Percentiles rank a stretch among this genome's conserved stretches.
These are phyloP conservation scores for Xerus inauris DNA, from an alignment of 2,113 vertebrate genomes.

Conservation along the genomic window DNA sequence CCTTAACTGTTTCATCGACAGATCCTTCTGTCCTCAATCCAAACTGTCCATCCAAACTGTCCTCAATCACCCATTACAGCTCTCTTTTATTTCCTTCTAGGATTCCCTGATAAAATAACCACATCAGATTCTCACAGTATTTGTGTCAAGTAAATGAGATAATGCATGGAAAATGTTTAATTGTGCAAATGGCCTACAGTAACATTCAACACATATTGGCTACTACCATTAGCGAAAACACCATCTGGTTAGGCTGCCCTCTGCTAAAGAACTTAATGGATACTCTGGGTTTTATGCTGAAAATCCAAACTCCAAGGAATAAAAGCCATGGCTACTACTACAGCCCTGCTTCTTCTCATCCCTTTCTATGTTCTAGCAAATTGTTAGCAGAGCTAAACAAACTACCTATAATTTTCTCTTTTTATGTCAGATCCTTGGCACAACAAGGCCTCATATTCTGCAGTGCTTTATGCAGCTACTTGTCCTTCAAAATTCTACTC, in stretches of 20 bases:
- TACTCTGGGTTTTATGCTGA: not conserved
- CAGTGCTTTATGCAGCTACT: not conserved
- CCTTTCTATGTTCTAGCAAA: not conserved
- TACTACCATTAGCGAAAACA: not conserved
- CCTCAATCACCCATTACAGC: not conserved
- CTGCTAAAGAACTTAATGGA: not conserved
- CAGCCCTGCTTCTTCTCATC: not conserved
- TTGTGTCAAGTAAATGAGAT: not conserved
- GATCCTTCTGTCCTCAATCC: not conserved
- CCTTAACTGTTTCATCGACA: not conserved
- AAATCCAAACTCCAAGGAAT: not conserved
- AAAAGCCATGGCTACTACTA: not conserved
- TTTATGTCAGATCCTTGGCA: not conserved
- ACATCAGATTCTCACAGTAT: not conserved
- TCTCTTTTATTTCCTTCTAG: not conserved
- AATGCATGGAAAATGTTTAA: not conserved
- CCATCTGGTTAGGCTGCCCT: not conserved
- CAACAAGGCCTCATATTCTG: not conserved
- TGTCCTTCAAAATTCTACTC: not conserved
- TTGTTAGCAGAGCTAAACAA: not conserved
- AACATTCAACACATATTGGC: not conserved
- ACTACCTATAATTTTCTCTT: not conserved
- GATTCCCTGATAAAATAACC: not conserved
- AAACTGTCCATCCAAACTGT: not conserved
- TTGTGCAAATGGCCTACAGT: not conserved